Conservation (phyloP, 2,113 vertebrate species). For the Mesitornis unicolor region DNA sequence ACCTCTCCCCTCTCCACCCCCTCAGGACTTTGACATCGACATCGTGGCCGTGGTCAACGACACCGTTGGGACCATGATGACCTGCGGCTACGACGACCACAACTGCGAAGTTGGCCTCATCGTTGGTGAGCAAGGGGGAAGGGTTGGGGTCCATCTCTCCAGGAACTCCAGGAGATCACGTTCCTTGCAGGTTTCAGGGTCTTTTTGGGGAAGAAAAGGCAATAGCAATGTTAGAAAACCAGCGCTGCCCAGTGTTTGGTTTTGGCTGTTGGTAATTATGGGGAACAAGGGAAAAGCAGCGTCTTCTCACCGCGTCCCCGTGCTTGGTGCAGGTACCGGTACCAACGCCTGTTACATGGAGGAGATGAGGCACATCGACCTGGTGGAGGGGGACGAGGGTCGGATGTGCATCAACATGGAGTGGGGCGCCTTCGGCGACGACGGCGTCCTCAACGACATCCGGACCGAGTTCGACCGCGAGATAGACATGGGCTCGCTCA, state of each 20-base stretch:
- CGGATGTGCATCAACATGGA: slow-evolving; percentile 97
- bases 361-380: slow-evolving; percentile 92
- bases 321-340: slow-evolving; percentile 80
- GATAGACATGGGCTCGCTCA: slow-evolving; percentile 92
- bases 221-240: neutral
- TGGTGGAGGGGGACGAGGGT: slow-evolving; percentile 92
- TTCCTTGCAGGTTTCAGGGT: neutral
- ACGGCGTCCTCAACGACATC: slow-evolving; percentile 84
- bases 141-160: neutral
- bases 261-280: neutral
- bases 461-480: slow-evolving; percentile 89
- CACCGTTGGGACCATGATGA: slow-evolving; percentile 98
- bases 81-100: slow-evolving; percentile 94
- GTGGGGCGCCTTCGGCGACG: slow-evolving; percentile 96
- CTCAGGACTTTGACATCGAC: slow-evolving; percentile 93
- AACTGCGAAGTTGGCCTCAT: slow-evolving; percentile 96
- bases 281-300: neutral
- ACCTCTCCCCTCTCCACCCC: neutral
- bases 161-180: neutral
- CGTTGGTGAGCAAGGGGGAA: slow-evolving; percentile 77
- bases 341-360: slow-evolving; percentile 99
- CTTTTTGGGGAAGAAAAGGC: neutral
- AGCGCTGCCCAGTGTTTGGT: accelerated
- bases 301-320: accelerated
- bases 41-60: slow-evolving; percentile 93